Evolutionary conservation across 2,888 invertebrate species (phyloP).

Genomic region (Synanthedon myopaeformis): DNA sequence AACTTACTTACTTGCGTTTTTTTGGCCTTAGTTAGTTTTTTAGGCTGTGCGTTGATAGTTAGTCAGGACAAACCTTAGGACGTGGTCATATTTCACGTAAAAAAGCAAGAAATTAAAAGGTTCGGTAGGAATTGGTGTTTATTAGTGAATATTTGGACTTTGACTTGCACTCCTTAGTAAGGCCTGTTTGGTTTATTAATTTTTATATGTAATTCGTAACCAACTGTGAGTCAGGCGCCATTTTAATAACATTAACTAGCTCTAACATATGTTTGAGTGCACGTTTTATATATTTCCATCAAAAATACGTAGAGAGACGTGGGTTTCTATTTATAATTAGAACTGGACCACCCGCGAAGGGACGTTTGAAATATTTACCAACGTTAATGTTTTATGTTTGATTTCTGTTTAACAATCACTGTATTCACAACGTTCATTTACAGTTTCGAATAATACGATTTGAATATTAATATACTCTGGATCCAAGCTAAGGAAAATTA

Average conservation of each 20-base stretch:
- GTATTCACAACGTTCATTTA: too few species aligned
- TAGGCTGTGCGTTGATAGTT: too few species aligned
- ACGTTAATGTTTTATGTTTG: background rate
- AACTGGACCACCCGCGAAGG: background rate
- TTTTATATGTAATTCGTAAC: conserved; percentile 9
- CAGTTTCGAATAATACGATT: too few species aligned
- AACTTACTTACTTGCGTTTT: too few species aligned
- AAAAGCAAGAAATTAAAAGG: too few species aligned
- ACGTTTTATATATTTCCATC: background rate
- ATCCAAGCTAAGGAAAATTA: too few species aligned
- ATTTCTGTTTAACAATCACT: background rate
- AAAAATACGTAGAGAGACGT: background rate
- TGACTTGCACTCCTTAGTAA: conserved; percentile 7
- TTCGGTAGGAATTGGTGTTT: too few species aligned
- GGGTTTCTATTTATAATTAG: background rate
- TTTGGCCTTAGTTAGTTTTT: too few species aligned
- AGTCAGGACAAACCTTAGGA: too few species aligned
- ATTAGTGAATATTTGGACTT: too few species aligned
- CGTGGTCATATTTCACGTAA: too few species aligned
- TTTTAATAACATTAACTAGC: background rate
- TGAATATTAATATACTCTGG: too few species aligned
- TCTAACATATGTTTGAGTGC: background rate
- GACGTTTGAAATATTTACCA: background rate
- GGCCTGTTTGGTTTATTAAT: conserved; percentile 7
- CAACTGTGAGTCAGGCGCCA: background rate